These are phyloP conservation scores for Probosciger aterrimus DNA, from an alignment of 2,113 vertebrate genomes.

Conservation along the genomic window DNA sequence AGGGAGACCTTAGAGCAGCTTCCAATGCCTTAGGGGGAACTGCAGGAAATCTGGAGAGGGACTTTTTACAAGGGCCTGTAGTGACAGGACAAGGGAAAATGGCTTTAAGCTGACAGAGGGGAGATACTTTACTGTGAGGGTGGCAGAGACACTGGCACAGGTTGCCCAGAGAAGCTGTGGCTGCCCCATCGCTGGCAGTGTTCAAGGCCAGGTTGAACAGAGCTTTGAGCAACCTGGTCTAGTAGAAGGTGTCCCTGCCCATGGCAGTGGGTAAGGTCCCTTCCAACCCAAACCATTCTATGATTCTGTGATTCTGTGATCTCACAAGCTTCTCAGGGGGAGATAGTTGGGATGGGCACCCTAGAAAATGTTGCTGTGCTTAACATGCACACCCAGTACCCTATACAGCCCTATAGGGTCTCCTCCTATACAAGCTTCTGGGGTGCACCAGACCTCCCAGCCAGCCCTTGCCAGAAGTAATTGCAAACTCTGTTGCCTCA, in stretches of 20 bases:
- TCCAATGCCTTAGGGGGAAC: background rate
- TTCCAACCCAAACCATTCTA: background rate
- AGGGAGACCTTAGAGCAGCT: background rate
- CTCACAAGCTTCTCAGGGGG: background rate
- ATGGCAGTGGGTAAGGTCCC: background rate
- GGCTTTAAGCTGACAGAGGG: background rate
- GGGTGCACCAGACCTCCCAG: background rate
- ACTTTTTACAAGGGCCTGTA: background rate
- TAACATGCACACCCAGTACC: background rate
- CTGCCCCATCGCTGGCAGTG: background rate
- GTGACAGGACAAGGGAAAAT: background rate
- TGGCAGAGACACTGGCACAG: background rate
- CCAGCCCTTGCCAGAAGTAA: background rate
- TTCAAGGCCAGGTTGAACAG: background rate
- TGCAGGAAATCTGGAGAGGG: background rate
- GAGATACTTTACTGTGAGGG: background rate
- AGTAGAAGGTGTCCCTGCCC: background rate
- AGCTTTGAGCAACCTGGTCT: background rate
- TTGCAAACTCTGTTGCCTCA: background rate
- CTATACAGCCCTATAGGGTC: background rate
- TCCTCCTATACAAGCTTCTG: background rate
- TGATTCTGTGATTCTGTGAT: background rate
- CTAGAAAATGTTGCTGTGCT: background rate
- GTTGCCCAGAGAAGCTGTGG: background rate
- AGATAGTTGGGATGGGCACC: background rate